These are phyloP conservation scores for Mustela lutreola DNA, from an alignment of 2,113 vertebrate genomes.

Conservation along the genomic window DNA sequence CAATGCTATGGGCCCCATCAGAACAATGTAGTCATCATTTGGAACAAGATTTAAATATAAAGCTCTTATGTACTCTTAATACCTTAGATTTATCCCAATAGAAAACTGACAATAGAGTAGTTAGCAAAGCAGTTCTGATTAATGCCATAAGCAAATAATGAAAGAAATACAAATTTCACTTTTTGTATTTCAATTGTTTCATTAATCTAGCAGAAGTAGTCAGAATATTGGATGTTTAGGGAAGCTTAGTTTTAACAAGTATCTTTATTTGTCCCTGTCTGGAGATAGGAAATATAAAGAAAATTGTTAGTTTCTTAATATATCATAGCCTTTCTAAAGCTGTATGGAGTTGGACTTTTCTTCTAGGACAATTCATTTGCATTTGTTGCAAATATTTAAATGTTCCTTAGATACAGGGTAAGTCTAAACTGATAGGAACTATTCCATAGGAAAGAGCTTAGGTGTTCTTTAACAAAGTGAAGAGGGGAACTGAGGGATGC, in stretches of 20 bases:
- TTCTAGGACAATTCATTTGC: background rate
- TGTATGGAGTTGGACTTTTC: background rate
- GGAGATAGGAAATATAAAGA: background rate
- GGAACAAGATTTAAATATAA: constrained; percentile 61
- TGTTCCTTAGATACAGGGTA: background rate
- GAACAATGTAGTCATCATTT: background rate
- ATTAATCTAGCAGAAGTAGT: constrained; percentile 28
- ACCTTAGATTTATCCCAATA: constrained; percentile 22
- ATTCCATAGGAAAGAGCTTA: background rate
- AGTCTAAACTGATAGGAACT: background rate
- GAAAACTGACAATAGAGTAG: constrained; percentile 49
- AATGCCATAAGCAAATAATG: constrained; percentile 60
- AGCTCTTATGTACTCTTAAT: constrained; percentile 44
- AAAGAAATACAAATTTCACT: constrained; percentile 1
- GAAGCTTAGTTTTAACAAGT: constrained; percentile 47
- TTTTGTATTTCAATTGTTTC: constrained; percentile 59
- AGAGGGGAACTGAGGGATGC: background rate
- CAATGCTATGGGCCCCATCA: background rate
- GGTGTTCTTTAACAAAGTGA: background rate
- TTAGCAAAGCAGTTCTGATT: constrained; percentile 59
- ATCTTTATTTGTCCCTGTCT: background rate
- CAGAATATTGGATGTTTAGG: constrained; percentile 5
- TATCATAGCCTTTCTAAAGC: background rate
- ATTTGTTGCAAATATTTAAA: constrained; percentile 7
- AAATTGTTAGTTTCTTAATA: background rate